Percentiles rank a stretch among this genome's conserved stretches.
These are phyloP conservation scores for Pangasius mekongensis DNA, from an alignment of 2,797 vertebrate species.

Conservation along the genomic window DNA sequence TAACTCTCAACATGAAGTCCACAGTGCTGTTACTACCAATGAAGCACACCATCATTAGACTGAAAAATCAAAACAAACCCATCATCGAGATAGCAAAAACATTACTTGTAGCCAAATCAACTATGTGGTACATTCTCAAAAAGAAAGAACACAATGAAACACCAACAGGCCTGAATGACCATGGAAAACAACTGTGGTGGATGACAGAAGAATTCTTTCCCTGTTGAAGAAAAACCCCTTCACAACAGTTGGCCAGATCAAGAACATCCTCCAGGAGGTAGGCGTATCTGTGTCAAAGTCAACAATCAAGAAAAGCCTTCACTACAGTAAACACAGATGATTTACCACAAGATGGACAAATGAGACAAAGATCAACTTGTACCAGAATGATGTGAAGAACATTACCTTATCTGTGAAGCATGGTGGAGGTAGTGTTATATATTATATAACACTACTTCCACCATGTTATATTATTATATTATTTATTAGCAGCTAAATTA, in stretches of 20 bases:
- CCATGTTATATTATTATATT: too few species aligned
- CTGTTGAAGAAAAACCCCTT: neutral
- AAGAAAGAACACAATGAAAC: neutral
- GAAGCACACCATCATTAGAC: neutral
- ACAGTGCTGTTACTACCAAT: neutral
- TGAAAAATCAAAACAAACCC: neutral
- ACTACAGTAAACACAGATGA: neutral
- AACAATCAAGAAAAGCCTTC: neutral
- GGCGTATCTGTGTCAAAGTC: neutral
- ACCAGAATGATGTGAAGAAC: neutral
- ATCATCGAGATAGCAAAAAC: neutral
- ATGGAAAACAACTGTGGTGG: neutral
- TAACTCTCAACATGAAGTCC: neutral
- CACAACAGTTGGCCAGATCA: neutral
- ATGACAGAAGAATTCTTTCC: neutral
- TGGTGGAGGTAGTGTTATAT: too few species aligned
- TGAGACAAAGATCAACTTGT: neutral
- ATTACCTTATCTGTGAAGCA: neutral
- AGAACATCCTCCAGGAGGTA: neutral
- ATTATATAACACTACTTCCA: too few species aligned
- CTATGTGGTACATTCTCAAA: neutral
- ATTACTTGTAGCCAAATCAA: neutral
- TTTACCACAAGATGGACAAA: neutral
- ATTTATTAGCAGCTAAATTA: neutral
- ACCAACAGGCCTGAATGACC: neutral